Conservation (phyloP, 1,140 invertebrate species). For the Anastrepha ludens region DNA sequence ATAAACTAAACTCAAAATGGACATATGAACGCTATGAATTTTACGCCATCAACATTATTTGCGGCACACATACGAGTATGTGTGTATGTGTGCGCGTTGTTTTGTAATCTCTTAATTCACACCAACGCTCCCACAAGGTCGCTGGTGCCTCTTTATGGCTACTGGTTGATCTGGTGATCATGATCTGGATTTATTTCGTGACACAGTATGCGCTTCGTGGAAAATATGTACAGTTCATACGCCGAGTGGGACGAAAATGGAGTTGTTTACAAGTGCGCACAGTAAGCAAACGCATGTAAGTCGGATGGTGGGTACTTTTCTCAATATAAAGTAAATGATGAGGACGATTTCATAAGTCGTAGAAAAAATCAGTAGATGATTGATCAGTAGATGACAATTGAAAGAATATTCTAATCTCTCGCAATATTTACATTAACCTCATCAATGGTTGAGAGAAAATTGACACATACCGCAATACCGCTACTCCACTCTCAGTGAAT, state of each 20-base stretch:
- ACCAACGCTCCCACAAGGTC: slow-evolving; percentile 9
- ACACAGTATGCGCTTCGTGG: not conserved
- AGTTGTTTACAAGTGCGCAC: not conserved
- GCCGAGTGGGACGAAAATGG: not conserved
- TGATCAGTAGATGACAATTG: too few relatives aligned
- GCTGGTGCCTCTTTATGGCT: not conserved
- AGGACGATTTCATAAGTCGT: too few relatives aligned
- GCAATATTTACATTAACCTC: too few relatives aligned
- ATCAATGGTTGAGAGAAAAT: too few relatives aligned
- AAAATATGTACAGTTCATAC: not conserved
- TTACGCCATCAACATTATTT: not conserved
- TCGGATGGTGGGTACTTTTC: not conserved
- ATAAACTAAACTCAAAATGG: not conserved
- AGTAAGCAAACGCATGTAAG: not conserved
- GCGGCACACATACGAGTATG: not conserved
- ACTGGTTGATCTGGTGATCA: not conserved
- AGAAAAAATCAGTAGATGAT: too few relatives aligned
- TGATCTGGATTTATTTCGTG: not conserved
- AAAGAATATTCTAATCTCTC: too few relatives aligned
- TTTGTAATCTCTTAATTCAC: slow-evolving; percentile 44
- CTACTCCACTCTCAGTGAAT: too few relatives aligned
- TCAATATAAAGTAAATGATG: too few relatives aligned
- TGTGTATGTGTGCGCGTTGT: not conserved
- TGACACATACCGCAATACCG: too few relatives aligned
- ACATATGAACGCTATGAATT: not conserved